Percentiles rank a stretch among this genome's conserved stretches.
These are phyloP conservation scores for Lutraria rhynchaena DNA, from an alignment of 1,140 invertebrate species.

Conservation along the genomic window DNA sequence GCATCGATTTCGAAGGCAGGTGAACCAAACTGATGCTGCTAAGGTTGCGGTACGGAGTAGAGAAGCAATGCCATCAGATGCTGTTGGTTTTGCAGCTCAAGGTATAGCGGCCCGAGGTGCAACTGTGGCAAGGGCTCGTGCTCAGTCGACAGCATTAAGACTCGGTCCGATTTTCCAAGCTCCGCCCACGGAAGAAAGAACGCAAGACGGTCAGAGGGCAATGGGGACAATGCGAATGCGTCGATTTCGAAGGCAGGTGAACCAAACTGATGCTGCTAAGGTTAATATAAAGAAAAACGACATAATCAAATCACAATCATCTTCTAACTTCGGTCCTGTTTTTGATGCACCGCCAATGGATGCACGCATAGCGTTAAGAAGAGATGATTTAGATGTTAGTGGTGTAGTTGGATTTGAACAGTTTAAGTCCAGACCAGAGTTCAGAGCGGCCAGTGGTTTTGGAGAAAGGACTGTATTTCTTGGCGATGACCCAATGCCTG, in stretches of 20 bases:
- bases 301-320: neutral
- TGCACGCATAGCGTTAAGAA: neutral
- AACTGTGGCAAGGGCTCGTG: slow-evolving; percentile 1
- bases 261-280: neutral
- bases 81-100: neutral
- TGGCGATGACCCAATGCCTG: neutral
- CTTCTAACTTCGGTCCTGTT: neutral
- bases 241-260: neutral
- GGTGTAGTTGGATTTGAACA: neutral
- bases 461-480: neutral
- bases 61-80: neutral
- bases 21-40: neutral
- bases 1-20: neutral
- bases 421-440: neutral
- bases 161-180: slow-evolving; percentile 39
- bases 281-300: neutral
- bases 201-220: slow-evolving; percentile 12
- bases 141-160: slow-evolving; percentile 6
- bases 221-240: neutral
- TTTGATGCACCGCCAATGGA: neutral
- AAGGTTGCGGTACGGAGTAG: neutral
- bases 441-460: neutral
- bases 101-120: neutral
- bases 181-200: slow-evolving; percentile 49
- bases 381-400: neutral